Evolutionary conservation across 2,113 vertebrate genomes (phyloP).

Genomic region (Syngnathus typhle): DNA sequence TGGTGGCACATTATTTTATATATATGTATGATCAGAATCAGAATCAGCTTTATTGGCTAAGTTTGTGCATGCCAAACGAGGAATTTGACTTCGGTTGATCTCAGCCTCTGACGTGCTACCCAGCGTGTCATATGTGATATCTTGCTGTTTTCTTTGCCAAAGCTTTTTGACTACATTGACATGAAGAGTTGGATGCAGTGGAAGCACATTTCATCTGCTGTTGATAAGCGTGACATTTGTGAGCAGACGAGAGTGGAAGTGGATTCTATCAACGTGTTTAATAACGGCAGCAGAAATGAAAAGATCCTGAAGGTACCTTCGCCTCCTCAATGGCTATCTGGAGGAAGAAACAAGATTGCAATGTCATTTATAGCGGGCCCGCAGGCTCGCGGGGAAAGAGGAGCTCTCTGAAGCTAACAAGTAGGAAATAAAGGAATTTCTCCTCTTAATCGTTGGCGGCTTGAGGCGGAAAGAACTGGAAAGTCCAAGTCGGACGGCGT

Average conservation of each 20-base stretch:
- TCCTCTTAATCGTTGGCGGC: constrained; percentile 52
- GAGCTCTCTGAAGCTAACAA: constrained; percentile 49
- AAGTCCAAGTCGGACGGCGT: constrained; percentile 50
- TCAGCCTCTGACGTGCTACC: no score
- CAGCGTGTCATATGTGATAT: not conserved
- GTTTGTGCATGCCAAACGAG: no score
- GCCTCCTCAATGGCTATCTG: constrained; percentile 38
- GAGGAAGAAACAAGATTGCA: constrained; percentile 60
- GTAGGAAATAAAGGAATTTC: constrained; percentile 63
- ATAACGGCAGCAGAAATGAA: constrained; percentile 69
- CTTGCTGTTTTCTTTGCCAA: not conserved
- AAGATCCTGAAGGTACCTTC: constrained; percentile 62
- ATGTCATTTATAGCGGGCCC: constrained; percentile 65
- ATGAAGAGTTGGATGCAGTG: not conserved
- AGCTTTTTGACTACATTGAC: not conserved
- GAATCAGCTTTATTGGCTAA: no score
- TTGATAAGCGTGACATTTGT: constrained; percentile 44
- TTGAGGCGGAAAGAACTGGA: constrained; percentile 57
- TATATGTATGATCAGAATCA: no score
- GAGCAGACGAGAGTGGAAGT: constrained; percentile 43
- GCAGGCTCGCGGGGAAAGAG: constrained; percentile 51
- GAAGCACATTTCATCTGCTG: constrained; percentile 35
- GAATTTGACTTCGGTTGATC: no score
- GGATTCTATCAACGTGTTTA: constrained; percentile 50
- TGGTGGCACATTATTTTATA: no score